phyloP scores from a whole-genome alignment of 2,888 invertebrate species.

The Rutpela maculata region DNA sequence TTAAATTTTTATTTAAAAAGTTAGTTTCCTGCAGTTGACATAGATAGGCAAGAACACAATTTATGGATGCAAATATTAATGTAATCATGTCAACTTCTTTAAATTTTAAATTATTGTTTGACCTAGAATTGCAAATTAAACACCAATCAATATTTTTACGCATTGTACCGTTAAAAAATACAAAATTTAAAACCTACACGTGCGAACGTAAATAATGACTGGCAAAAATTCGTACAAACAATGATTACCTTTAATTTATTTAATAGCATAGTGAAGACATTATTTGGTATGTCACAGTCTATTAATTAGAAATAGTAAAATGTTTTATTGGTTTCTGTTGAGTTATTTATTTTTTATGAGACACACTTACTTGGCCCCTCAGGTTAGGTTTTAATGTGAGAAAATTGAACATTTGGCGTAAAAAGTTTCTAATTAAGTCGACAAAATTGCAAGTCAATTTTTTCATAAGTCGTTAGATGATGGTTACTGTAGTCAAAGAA shows the following conservation, averaged over 20 bases:
- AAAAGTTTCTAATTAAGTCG: too few relatives aligned
- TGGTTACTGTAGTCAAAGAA: too few relatives aligned
- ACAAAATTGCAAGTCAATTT: too few relatives aligned
- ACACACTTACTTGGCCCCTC: too few relatives aligned
- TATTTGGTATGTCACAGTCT: neutral
- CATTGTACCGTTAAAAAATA: neutral
- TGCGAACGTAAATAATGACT: neutral
- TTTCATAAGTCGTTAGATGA: too few relatives aligned
- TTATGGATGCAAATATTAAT: conserved; percentile 23
- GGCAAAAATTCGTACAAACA: neutral
- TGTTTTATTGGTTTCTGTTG: neutral
- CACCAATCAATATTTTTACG: conserved; percentile 11
- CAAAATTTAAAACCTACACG: neutral
- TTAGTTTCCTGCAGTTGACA: conserved; percentile 18
- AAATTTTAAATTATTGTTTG: conserved; percentile 26
- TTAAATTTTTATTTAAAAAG: conserved; percentile 2
- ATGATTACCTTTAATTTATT: neutral
- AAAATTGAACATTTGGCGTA: too few relatives aligned
- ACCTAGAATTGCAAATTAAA: conserved; percentile 19
- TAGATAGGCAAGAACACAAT: conserved; percentile 23
- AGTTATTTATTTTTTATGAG: neutral
- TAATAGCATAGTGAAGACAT: neutral
- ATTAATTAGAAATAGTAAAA: neutral
- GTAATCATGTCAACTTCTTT: conserved; percentile 26
- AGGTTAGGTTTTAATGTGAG: too few relatives aligned